Conservation (phyloP, 2,888 invertebrate species). For the Agrochola macilenta region DNA sequence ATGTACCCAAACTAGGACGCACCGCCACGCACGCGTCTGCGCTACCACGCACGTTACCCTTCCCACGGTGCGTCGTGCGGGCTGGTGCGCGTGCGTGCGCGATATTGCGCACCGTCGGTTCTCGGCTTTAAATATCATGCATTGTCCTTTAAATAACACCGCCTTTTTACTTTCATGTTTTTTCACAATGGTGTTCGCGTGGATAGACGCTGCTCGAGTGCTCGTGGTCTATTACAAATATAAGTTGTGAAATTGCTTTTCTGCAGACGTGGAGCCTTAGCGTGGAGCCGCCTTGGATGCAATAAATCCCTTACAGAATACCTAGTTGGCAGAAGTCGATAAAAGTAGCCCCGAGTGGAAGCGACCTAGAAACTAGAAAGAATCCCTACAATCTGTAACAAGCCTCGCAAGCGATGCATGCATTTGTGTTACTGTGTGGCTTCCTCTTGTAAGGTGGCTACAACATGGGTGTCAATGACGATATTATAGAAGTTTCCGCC, state of each 20-base stretch:
- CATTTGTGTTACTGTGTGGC: constrained; percentile 1
- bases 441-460: background rate
- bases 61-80: too few relatives aligned
- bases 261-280: constrained; percentile 2
- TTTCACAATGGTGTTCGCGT: constrained; percentile 31
- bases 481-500: constrained; percentile 4
- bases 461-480: constrained; percentile 5
- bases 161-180: constrained; percentile 34
- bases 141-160: constrained; percentile 60
- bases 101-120: too few relatives aligned
- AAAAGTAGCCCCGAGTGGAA: constrained; percentile 14
- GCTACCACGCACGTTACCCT: too few relatives aligned
- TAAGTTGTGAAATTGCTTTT: constrained; percentile 34
- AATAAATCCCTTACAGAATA: constrained; percentile 28
- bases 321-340: constrained; percentile 29
- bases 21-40: too few relatives aligned
- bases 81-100: too few relatives aligned
- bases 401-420: constrained; percentile 8
- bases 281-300: constrained; percentile 20
- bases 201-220: constrained; percentile 19
- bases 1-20: too few relatives aligned
- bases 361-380: constrained; percentile 36
- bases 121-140: constrained; percentile 55
- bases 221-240: constrained; percentile 19
- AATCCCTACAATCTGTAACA: constrained; percentile 35